phyloP scores from a whole-genome alignment of 2,888 invertebrate genomes.

The Cartodere bifasciata region DNA sequence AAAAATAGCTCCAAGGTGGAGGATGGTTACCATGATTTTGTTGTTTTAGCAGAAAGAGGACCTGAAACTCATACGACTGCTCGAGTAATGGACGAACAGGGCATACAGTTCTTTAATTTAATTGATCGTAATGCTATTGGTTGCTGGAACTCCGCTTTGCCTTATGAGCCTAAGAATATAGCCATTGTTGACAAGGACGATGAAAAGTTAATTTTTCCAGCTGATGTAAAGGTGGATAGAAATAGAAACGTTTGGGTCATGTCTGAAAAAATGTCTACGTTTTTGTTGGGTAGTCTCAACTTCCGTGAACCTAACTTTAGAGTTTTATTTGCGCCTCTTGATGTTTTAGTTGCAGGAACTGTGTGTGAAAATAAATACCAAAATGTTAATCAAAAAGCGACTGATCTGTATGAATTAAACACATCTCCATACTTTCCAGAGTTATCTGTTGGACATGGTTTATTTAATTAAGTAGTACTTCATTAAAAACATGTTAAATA shows the following conservation, averaged over 20 bases:
- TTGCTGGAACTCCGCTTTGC: conserved; percentile 63
- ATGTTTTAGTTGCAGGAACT: conserved; percentile 53
- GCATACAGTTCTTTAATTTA: conserved; percentile 63
- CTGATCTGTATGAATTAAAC: too few species aligned
- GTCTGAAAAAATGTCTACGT: conserved; percentile 72
- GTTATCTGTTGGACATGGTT: too few species aligned
- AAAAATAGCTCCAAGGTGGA: conserved; percentile 53
- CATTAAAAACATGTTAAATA: too few species aligned
- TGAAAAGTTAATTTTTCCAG: conserved; percentile 62
- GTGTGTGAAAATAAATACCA: too few species aligned
- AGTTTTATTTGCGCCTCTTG: conserved; percentile 57
- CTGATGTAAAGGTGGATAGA: conserved; percentile 65
- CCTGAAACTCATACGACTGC: conserved; percentile 58
- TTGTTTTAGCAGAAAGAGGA: conserved; percentile 51
- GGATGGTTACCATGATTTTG: conserved; percentile 60
- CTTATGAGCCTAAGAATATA: conserved; percentile 51
- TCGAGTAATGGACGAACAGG: conserved; percentile 60
- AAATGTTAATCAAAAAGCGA: too few species aligned
- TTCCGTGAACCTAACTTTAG: conserved; percentile 69
- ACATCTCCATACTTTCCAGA: too few species aligned
- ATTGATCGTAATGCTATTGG: conserved; percentile 73
- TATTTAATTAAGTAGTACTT: too few species aligned
- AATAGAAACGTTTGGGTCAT: conserved; percentile 65
- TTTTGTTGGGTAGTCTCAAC: conserved; percentile 51
- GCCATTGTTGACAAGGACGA: conserved; percentile 64